Conservation (phyloP, 2,113 vertebrate species). For the Cisticola juncidis region DNA sequence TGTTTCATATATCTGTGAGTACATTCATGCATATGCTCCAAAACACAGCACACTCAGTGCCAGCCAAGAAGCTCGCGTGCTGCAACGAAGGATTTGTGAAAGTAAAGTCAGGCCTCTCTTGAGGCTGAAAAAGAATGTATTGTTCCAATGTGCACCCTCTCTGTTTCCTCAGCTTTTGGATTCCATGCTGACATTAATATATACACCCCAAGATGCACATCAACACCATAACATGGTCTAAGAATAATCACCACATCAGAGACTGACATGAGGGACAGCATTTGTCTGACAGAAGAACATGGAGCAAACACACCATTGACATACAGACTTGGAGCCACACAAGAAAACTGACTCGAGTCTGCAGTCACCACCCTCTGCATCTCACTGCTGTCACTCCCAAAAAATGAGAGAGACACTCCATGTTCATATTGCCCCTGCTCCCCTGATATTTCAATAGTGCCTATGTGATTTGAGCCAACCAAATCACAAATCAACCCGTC, state of each 20-base stretch:
- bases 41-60: neutral
- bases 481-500: neutral
- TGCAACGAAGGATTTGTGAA: neutral
- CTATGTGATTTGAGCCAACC: neutral
- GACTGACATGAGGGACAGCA: neutral
- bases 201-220: neutral
- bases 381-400: neutral
- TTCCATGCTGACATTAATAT: neutral
- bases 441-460: neutral
- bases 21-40: neutral
- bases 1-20: neutral
- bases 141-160: neutral
- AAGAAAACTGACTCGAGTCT: neutral
- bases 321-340: neutral
- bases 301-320: neutral
- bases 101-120: neutral
- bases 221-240: fast-evolving
- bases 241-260: neutral
- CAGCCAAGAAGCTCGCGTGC: neutral
- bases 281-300: too few relatives aligned
- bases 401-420: neutral
- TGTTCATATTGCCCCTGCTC: neutral
- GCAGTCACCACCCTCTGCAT: fast-evolving
- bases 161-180: neutral
- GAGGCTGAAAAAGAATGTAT: neutral